Evolutionary conservation across 2,888 invertebrate genomes (phyloP), one percentile per base, ranked within the genome.

Genomic region (Rhopalosiphum nymphaeae): DNA sequence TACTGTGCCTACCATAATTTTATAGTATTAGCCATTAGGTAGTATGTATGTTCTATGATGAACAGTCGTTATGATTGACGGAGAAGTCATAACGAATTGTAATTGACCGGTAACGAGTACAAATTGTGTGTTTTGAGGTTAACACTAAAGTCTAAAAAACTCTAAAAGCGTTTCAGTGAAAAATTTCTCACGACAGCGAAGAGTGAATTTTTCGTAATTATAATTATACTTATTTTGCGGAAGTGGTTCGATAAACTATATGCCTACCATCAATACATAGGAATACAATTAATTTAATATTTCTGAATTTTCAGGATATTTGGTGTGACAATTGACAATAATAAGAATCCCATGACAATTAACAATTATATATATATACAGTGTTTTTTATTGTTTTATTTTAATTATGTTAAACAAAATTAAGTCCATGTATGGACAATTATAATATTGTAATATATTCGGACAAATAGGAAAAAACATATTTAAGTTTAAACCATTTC

Each of bases 81-180:
- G 78, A 78, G 36, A 78, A 78, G 78, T 78, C 78, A 78, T 78
- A 78, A 9, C 78, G 78, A 78, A 78, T 78, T 42, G 78, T 78
- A 78, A 78, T 78, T 78, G 78, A 78, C 78, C 78, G 78, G 36
- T 78, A 78, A 78, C 78, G 78, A 78, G 78, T 42, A 36, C 36
- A 36, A 78, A 78, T 78, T 78, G 21, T 78, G 78, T 78, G 78
- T 78, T 78, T 78, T 78, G 36, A 78, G 78, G 78, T 78, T 78
- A 78, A 78, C 78, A 42, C 78, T 36, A 3, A 78, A 78, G 36
- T 36, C 36, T 78, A 36, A 36, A 36, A 78, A 78, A 36, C 78
- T 2, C 78, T 36, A 36, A 42, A 78, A 78, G 21, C 78, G 36
- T 78, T 78, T 21, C 78, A 42, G 13, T 13, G 3, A 36, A 78